Base-by-base conservation (phyloP, 2,113 vertebrate genomes). In the Brachyhypopomus occidentalis region DNA sequence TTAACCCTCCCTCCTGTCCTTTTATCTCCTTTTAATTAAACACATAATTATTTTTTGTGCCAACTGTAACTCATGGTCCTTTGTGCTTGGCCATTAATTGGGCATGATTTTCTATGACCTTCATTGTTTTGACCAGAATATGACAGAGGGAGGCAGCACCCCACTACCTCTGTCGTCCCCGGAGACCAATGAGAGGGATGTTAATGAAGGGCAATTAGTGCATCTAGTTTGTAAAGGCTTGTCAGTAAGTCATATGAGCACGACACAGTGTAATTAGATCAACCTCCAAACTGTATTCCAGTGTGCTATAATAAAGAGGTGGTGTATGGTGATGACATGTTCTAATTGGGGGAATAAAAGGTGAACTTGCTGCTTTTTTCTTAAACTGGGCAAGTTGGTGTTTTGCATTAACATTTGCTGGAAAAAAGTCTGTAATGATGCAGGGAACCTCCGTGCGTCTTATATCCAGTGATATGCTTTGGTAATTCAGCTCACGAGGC, bases 191-290 rank as follows among this genome's bases (percentile, higher is more conserved):
- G 80, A 70, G 55, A 83, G 66, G 66, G 8, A 45, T 76, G 80
- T 81, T 83, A 73, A 73, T 59, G 48, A 85, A 83, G 58, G 76
- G 82, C 80, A 88, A 91, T 92, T 91, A 89, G 77, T 64, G 70
- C 70, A 25, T 56, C 83, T 63, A 20, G 34, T 66, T 48, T 45
- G 23, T 66, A 27, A 66, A 66, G 16, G 7, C 41, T 45, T 78
- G 41, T 74, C 70, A 66, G 76, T 36, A 7, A 14, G 60, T 60
- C 77, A 70, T 58, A 30, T 76, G 30, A 75, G 72, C 55, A 30
- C 58, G 25, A 56, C 55, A 59, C 56, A 23, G 11, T 75, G 58
- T 7, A 75, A 19, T 52, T 30, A 17, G 27, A n/a, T 67, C 41
- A 72, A 20, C 27, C 38, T 36, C 55, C 14, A 41, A 20, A 9